Conservation (phyloP, 37 sponge, comb jelly and placozoan species). For the Geodia barretti region DNA sequence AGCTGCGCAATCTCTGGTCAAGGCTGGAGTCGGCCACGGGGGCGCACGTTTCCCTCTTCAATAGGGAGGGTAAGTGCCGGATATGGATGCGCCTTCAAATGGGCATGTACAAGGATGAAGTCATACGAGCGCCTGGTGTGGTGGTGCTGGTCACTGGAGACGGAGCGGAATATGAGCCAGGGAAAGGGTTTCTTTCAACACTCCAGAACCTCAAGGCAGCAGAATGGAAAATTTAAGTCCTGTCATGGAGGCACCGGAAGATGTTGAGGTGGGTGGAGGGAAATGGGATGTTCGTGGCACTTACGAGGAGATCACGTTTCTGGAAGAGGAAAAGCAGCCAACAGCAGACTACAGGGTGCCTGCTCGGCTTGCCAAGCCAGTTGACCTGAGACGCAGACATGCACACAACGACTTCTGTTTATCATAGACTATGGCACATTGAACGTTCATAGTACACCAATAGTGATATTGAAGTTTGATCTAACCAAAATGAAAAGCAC, state of each 20-base stretch:
- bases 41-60: not conserved
- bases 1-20: not conserved
- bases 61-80: not conserved
- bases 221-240: not conserved
- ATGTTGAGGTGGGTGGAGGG: not conserved
- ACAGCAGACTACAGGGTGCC: too few species aligned
- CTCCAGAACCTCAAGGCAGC: not conserved
- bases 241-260: not conserved
- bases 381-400: too few species aligned
- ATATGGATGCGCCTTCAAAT: not conserved
- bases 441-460: too few species aligned
- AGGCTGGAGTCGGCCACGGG: not conserved
- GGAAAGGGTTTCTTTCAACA: not conserved
- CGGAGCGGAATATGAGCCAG: not conserved
- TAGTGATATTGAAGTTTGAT: too few species aligned
- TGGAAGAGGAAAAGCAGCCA: too few species aligned
- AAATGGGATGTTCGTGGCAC: not conserved
- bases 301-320: not conserved
- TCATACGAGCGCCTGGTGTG: not conserved
- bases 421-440: too few species aligned
- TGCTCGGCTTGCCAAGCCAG: too few species aligned
- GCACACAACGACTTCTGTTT: too few species aligned
- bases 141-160: not conserved
- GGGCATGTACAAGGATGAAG: not conserved
- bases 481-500: too few species aligned